Evolutionary conservation across 2,888 invertebrate species (phyloP), one percentile per base, ranked within the genome.

Genomic region (Sclerodermus sp.): DNA sequence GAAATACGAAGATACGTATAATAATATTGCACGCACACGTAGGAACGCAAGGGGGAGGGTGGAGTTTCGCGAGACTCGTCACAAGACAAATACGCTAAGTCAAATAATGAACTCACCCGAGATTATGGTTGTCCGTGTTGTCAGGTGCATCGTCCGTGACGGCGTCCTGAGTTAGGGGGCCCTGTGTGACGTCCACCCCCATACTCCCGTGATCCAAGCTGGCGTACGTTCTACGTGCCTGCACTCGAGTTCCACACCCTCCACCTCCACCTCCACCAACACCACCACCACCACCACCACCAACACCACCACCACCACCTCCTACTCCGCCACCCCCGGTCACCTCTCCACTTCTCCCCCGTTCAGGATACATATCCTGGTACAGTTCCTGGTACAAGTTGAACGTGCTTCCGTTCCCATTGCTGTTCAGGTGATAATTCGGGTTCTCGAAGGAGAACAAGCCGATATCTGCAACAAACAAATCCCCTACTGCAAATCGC

Each of bases 381-480:
- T 88, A 89, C 50, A 90, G 82, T 68, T 89, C 88, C 23, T 23
- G 23, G 8, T 23, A 23, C 23, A 87, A 85, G 82, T 88, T 89
- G 59, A 89, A 76, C 42, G 82, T 81, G 53, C 82, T 81, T 45
- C 81, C 81, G 62, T 82, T 83, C 40, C 80, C 81, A 77, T 86
- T 85, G 63, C 85, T 86, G 76, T 87, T 87, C 82, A 91, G 79
- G 73, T 90, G 91, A 80, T 93, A 93, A 81, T 93, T 93, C 18
- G 93, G 93, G 79, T 93, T 93, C 82, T 93, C 91, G 81, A 93
- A 93, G 70, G 93, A 93, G 75, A 92, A 83, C 60, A 91, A 86
- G 78, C 93, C 93, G 84, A 91, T 91, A 83, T 93, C 93, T 93
- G 86, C 38, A 82, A 83, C 75, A 74, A 79, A 42, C 38, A 30